Base-by-base conservation (phyloP, 64 coral and sea anemone genomes). In the Platygyra sinensis region DNA sequence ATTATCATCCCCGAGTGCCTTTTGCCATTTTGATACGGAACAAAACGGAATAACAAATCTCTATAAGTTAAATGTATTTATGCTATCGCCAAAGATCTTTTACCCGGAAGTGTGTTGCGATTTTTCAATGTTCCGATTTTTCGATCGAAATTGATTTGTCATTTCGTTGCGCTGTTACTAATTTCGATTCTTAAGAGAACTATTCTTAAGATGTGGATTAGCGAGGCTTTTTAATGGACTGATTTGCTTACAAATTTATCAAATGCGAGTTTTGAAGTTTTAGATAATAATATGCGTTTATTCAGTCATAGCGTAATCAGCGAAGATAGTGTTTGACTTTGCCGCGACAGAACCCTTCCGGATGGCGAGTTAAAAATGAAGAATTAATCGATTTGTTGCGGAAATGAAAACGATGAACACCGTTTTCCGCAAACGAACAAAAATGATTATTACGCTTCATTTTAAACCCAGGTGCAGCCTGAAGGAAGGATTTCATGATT, bases 281-380 rank as follows among this genome's bases (percentile, higher is more conserved):
- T 69, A 69, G 3, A 69, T 22, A 69, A 27, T 69, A 69, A 69
- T 69, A n/a, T 57, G 10, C 11, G 20, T 50, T 20, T 39, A 67
- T 84, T n/a, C 22, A 69, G 9, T 65, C 4, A 38, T 52, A 24
- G 9, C 30, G 32, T 67, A 83, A 83, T 83, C 62, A 49, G 61
- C 3, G 61, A 22, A 11, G 20, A 20, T 10, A 28, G 62, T 77
- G 39, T 85, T 85, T 85, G 81, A 85, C 81, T 71, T 72, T 85
- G 38, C 30, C 63, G 63, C 63, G 25, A 85, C 14, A 46, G 39
- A 28, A 50, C 81, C 81, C 81, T 85, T 85, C 81, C 81, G 81
- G 80, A 60, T 71, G 33, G 51, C 33, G 62, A 85, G 62, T 85
- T 71, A 71, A 85, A 72, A 85, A 85, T 85, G 80, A 84, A 16